Evolutionary conservation across 2,113 vertebrate species (phyloP).

Genomic region (Perca schrenkii): DNA sequence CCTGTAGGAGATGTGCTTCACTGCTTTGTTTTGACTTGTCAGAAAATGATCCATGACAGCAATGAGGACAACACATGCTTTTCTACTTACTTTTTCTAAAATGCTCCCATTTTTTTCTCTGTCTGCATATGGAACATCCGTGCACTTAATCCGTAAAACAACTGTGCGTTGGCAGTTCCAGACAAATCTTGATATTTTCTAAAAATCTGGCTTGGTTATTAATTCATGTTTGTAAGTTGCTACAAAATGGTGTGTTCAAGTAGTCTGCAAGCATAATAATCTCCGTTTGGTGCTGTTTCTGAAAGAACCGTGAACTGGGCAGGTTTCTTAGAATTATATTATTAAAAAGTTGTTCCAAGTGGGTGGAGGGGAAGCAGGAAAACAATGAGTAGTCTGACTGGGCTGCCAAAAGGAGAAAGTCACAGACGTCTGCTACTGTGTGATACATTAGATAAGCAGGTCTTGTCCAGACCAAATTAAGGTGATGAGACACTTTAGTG

Average conservation of each 20-base stretch:
- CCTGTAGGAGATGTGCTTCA: background rate
- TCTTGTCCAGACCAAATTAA: background rate
- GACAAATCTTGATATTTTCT: background rate
- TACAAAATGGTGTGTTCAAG: background rate
- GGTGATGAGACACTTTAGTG: background rate
- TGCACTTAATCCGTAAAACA: background rate
- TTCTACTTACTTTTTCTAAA: background rate
- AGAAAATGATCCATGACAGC: slow-evolving; percentile 21
- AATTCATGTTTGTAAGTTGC: background rate
- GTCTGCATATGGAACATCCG: background rate
- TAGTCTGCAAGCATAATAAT: background rate
- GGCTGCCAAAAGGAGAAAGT: background rate
- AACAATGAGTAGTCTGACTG: background rate
- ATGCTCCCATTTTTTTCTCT: background rate
- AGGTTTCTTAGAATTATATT: slow-evolving; percentile 18
- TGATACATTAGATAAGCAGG: background rate
- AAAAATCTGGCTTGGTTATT: background rate
- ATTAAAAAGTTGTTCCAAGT: background rate
- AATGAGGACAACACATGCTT: slow-evolving; percentile 20
- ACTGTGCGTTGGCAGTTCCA: background rate
- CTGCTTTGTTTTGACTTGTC: slow-evolving; percentile 60
- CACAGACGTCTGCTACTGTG: background rate
- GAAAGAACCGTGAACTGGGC: background rate
- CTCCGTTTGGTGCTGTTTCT: background rate
- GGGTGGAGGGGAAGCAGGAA: slow-evolving; percentile 26